phyloP scores from a whole-genome alignment of 1,140 invertebrate genomes.

The Caenorhabditis tropicalis region DNA sequence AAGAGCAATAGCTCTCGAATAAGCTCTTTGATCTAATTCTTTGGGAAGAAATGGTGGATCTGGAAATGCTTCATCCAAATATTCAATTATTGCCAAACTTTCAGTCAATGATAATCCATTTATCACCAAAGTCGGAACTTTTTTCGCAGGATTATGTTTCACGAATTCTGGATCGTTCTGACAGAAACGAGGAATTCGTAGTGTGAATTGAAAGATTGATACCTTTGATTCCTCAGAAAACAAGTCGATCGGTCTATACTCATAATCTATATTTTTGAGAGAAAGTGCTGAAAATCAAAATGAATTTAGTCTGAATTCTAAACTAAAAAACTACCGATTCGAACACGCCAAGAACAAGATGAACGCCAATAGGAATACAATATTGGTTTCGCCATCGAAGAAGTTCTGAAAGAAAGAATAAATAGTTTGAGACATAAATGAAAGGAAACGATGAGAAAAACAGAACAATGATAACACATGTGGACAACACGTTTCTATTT shows the following conservation, averaged over 20 bases:
- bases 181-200: neutral
- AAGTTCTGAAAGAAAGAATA: no score
- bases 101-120: conserved; percentile 1
- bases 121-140: neutral
- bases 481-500: no score
- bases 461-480: no score
- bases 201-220: neutral
- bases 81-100: conserved; percentile 27
- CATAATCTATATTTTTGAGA: conserved; percentile 28
- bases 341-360: conserved; percentile 10
- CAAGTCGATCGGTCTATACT: neutral
- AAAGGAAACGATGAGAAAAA: no score
- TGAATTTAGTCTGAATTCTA: neutral
- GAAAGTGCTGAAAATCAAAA: neutral
- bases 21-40: neutral
- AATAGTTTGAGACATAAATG: no score
- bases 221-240: conserved; percentile 25
- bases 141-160: conserved; percentile 3
- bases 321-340: neutral
- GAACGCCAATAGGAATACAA: conserved; percentile 9
- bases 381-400: neutral
- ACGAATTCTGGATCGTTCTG: neutral
- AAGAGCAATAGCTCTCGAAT: conserved; percentile 20
- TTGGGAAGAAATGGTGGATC: conserved; percentile 11
- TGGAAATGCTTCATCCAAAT: neutral